Percentiles rank a stretch among this genome's conserved stretches.
These are phyloP conservation scores for Tethea ocularis DNA, from an alignment of 2,888 invertebrate genomes.

Conservation along the genomic window DNA sequence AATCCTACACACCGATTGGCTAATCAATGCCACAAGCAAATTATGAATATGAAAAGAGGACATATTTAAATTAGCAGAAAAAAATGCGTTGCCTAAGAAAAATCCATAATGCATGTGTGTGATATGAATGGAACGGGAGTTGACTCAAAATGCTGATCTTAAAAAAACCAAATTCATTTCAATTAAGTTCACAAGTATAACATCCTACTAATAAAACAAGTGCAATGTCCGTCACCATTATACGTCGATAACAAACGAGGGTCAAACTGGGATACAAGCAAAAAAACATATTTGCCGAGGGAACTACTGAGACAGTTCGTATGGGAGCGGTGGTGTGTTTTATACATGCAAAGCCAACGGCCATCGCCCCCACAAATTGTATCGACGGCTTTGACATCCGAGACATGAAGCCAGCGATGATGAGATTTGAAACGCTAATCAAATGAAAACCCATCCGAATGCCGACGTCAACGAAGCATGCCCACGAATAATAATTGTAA, in stretches of 20 bases:
- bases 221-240: slow-evolving; percentile 53
- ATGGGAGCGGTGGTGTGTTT: slow-evolving; percentile 44
- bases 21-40: not conserved
- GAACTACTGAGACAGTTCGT: slow-evolving; percentile 65
- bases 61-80: not conserved
- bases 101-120: slow-evolving; percentile 11
- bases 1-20: not conserved
- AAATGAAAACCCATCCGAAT: slow-evolving; percentile 38
- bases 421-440: slow-evolving; percentile 59
- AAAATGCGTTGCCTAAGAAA: not conserved
- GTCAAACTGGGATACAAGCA: slow-evolving; percentile 60
- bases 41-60: not conserved
- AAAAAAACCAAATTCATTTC: slow-evolving; percentile 51
- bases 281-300: slow-evolving; percentile 60
- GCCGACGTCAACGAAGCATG: slow-evolving; percentile 28
- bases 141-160: slow-evolving; percentile 29
- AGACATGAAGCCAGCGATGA: slow-evolving; percentile 30
- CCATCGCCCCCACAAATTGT: slow-evolving; percentile 63
- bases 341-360: slow-evolving; percentile 53
- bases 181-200: slow-evolving; percentile 51
- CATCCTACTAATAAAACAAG: slow-evolving; percentile 60
- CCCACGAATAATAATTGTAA: slow-evolving; percentile 35
- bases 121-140: slow-evolving; percentile 29
- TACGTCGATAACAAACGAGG: slow-evolving; percentile 59
- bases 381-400: slow-evolving; percentile 51